Percentiles rank a stretch among this genome's conserved stretches.
Conservation (phyloP, 2,797 vertebrate genomes). For the Crocidura indochinensis region DNA sequence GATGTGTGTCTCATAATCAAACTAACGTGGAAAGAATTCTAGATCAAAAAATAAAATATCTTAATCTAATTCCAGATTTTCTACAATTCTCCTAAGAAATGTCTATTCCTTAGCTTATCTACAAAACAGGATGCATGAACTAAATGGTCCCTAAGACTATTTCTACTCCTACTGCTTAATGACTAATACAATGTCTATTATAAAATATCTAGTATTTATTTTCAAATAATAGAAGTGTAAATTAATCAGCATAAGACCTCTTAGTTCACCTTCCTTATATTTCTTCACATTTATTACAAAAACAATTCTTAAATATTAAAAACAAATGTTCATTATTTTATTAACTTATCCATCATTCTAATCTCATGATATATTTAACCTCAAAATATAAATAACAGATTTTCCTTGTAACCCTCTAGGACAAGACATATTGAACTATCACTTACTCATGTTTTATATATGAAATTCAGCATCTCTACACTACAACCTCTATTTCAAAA, state of each 20-base stretch:
- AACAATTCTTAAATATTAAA: constrained; percentile 24
- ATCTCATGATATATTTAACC: constrained; percentile 47
- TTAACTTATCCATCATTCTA: constrained; percentile 30
- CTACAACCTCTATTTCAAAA: neutral
- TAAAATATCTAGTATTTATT: constrained; percentile 24
- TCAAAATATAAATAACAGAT: neutral
- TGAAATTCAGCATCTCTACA: neutral
- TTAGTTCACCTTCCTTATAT: neutral
- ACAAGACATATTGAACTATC: neutral
- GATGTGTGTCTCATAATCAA: neutral
- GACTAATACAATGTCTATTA: neutral
- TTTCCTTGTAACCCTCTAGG: neutral
- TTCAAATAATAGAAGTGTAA: neutral
- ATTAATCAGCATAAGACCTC: neutral
- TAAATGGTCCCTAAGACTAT: neutral
- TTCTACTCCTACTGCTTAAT: neutral
- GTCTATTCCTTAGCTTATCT: neutral
- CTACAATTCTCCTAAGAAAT: neutral
- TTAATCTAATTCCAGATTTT: constrained; percentile 17
- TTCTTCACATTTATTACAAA: constrained; percentile 11
- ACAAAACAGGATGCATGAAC: neutral
- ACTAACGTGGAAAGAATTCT: neutral
- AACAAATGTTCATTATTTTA: neutral
- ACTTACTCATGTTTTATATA: neutral
- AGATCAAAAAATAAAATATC: neutral